Evolutionary conservation across 64 coral and sea anemone genomes (phyloP).

Genomic region (Porites lutea): DNA sequence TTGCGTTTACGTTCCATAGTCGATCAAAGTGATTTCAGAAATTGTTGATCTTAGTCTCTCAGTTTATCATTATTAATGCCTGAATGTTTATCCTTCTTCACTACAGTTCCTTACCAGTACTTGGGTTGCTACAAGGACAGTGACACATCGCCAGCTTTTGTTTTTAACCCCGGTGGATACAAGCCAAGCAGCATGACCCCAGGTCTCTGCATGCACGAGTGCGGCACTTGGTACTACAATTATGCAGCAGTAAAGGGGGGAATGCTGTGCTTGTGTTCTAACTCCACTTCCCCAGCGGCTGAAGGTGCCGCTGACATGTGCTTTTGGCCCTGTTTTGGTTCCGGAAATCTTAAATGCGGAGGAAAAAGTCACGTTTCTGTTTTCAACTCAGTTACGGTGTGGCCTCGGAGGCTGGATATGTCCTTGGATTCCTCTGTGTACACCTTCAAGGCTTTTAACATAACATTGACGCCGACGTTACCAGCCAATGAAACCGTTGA

Average conservation of each 20-base stretch:
- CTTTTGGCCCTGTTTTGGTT: constrained; percentile 35
- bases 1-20: too few species aligned
- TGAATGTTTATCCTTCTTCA: neutral
- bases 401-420: neutral
- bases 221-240: constrained; percentile 39
- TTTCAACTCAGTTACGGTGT: neutral
- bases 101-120: neutral
- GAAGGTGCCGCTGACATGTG: constrained; percentile 25
- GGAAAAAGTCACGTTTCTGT: constrained; percentile 26
- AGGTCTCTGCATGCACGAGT: constrained; percentile 25
- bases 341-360: constrained; percentile 35
- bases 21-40: too few species aligned
- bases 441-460: constrained; percentile 1
- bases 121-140: constrained; percentile 49
- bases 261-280: constrained; percentile 34
- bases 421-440: neutral
- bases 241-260: constrained; percentile 43
- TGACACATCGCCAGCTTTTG: neutral
- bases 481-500: neutral
- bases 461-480: constrained; percentile 4
- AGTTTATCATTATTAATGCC: too few species aligned
- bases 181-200: constrained; percentile 12
- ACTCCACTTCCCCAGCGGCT: neutral
- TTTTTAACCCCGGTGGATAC: constrained; percentile 37
- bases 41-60: too few species aligned